Evolutionary conservation across 2,113 vertebrate genomes (phyloP).

Genomic region (Corythaixoides concolor): DNA sequence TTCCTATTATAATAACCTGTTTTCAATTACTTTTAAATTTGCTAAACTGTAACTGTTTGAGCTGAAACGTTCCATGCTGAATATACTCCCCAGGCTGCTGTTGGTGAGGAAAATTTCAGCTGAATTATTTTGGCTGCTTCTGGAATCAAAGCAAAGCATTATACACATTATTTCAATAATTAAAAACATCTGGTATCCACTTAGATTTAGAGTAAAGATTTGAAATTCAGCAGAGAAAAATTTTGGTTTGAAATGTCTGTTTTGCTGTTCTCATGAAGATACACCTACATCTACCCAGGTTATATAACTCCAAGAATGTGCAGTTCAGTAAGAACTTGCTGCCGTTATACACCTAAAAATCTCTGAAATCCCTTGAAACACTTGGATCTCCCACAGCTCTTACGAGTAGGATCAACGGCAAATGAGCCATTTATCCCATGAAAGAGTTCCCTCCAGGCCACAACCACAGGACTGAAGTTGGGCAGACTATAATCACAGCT

Average conservation of each 20-base stretch:
- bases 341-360: not conserved
- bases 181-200: not conserved
- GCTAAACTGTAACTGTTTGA: not conserved
- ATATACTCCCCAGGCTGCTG: not conserved
- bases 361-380: not conserved
- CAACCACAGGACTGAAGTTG: not conserved
- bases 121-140: not conserved
- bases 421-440: not conserved
- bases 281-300: not conserved
- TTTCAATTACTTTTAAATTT: constrained; percentile 15
- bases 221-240: not conserved
- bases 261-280: not conserved
- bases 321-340: not conserved
- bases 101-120: not conserved
- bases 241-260: not conserved
- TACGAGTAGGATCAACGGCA: not conserved
- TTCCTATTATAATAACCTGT: not conserved
- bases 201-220: not conserved
- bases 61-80: not conserved
- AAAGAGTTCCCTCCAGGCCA: not conserved
- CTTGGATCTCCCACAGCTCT: not conserved
- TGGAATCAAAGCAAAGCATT: not conserved
- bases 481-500: not conserved
- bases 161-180: not conserved
- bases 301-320: not conserved